These are phyloP conservation scores for Ariolimax columbianus DNA, from an alignment of 2,888 invertebrate species.

Conservation along the genomic window DNA sequence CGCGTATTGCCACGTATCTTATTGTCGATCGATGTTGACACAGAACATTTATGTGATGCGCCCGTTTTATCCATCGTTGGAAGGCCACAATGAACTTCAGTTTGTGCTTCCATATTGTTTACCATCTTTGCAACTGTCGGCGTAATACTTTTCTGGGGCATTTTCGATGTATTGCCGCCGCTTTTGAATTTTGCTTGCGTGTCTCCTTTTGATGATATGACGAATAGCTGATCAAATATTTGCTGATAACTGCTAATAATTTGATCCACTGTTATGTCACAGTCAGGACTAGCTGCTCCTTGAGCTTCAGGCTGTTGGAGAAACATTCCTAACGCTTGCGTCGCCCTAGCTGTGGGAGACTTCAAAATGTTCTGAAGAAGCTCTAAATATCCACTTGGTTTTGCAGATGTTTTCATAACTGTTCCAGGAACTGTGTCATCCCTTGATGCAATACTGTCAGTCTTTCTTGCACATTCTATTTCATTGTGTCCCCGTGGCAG, in stretches of 20 bases:
- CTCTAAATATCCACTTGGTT: constrained; percentile 1
- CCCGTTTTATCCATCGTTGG: background rate
- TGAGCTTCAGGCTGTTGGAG: constrained; percentile 26
- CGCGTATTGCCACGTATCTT: background rate
- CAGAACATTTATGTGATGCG: background rate
- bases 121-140: background rate
- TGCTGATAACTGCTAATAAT: constrained; percentile 41
- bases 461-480: too few species aligned
- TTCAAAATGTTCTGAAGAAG: constrained; percentile 42
- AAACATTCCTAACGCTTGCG: constrained; percentile 37
- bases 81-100: background rate
- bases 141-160: background rate
- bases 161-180: background rate
- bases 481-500: background rate
- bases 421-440: too few species aligned
- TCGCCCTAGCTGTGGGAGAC: constrained; percentile 26
- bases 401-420: background rate
- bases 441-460: background rate
- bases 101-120: background rate
- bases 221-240: constrained; percentile 25
- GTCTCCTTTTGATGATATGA: background rate
- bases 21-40: background rate
- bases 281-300: background rate
- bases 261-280: constrained; percentile 39
- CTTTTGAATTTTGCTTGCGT: background rate